These are phyloP conservation scores for Agrypnus murinus DNA, from an alignment of 2,888 invertebrate genomes.

Conservation along the genomic window DNA sequence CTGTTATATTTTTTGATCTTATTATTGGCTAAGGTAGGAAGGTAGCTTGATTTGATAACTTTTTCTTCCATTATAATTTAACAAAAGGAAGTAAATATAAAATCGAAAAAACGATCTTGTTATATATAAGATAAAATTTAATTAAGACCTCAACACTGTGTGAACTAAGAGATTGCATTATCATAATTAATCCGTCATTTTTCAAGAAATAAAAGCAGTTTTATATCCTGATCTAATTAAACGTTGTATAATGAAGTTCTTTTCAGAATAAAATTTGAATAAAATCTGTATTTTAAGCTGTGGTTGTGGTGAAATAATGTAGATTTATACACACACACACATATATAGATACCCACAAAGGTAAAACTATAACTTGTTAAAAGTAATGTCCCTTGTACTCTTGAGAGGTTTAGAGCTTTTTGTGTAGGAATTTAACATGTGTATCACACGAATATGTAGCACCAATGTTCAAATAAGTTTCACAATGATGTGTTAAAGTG, in stretches of 20 bases:
- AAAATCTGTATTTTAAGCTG: no score
- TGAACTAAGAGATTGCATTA: no score
- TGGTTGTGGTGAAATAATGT: conserved; percentile 1
- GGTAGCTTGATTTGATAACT: no score
- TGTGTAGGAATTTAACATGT: conserved; percentile 51
- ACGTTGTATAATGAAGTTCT: no score
- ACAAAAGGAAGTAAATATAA: neutral
- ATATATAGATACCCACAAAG: no score
- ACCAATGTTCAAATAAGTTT: conserved; percentile 47
- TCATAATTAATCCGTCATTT: no score
- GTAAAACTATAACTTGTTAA: conserved; percentile 39
- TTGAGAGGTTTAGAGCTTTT: conserved; percentile 20
- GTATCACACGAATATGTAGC: conserved; percentile 46
- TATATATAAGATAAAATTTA: neutral
- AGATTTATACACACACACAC: no score
- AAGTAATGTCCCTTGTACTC: conserved; percentile 36
- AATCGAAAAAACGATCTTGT: neutral
- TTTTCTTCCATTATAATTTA: neutral
- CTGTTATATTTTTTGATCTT: conserved; percentile 2
- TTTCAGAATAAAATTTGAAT: no score
- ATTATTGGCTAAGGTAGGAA: no score
- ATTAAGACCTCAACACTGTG: neutral
- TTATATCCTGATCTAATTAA: no score
- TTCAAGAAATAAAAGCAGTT: no score
- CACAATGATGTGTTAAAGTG: conserved; percentile 50